Percentiles rank a stretch among this genome's conserved stretches.
phyloP scores from a whole-genome alignment of 37 sponge, comb jelly and placozoan species.

The Hormiphora californensis region DNA sequence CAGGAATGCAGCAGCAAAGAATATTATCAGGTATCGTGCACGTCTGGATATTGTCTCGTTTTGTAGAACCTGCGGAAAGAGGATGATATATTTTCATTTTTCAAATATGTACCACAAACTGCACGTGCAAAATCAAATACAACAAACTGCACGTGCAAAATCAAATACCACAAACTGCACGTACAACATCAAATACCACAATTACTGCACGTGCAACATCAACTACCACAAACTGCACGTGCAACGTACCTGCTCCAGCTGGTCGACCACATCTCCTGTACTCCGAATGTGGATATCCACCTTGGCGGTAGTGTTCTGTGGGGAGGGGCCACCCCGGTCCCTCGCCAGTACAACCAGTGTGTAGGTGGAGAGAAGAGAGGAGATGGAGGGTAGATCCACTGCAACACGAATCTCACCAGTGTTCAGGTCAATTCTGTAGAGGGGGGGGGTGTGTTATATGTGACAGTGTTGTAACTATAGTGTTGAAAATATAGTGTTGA shows the following conservation, averaged over 20 bases:
- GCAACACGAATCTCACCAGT: slow-evolving; percentile 37
- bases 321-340: slow-evolving; percentile 4
- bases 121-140: too few relatives aligned
- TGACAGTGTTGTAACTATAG: background rate
- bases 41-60: slow-evolving; percentile 19
- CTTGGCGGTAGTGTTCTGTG: background rate
- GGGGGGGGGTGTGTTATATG: background rate
- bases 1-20: slow-evolving; percentile 30
- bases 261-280: slow-evolving; percentile 32
- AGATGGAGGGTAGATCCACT: background rate
- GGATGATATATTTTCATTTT: too few relatives aligned
- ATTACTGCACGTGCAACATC: too few relatives aligned
- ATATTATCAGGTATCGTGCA: background rate
- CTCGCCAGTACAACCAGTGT: background rate
- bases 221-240: too few relatives aligned
- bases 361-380: too few relatives aligned
- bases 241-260: background rate
- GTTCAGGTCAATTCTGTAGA: background rate
- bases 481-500: too few relatives aligned
- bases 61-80: background rate
- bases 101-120: too few relatives aligned
- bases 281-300: slow-evolving; percentile 18
- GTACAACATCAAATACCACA: too few relatives aligned
- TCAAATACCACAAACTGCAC: too few relatives aligned
- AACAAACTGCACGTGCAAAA: too few relatives aligned